Evolutionary conservation across 2,797 vertebrate species (phyloP).

Genomic region (Moxostoma hubbsi): DNA sequence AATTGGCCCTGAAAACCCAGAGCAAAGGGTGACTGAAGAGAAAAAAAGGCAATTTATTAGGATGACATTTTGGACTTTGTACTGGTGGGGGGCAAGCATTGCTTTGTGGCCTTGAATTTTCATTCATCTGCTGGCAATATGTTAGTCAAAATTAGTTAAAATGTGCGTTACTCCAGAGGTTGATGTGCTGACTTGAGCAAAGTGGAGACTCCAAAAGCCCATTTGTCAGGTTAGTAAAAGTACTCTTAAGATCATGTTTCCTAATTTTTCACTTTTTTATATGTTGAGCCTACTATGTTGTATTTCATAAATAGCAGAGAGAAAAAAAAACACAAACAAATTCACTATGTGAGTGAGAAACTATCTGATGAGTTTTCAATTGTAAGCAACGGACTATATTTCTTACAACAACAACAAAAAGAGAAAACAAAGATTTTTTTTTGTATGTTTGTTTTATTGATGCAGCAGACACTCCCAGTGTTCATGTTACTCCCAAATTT

Average conservation of each 20-base stretch:
- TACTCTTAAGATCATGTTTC: neutral
- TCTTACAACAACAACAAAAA: neutral
- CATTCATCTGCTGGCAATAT: conserved; percentile 58
- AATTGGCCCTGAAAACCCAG: conserved; percentile 53
- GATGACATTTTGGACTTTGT: conserved; percentile 53
- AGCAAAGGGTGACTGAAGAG: conserved; percentile 57
- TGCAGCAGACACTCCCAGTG: conserved; percentile 46
- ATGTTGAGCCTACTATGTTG: neutral
- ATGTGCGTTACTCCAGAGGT: conserved; percentile 30
- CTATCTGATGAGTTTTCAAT: neutral
- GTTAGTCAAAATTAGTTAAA: conserved; percentile 40
- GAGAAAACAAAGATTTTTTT: conserved; percentile 34
- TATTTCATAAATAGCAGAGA: conserved; percentile 7
- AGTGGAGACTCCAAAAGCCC: conserved; percentile 17
- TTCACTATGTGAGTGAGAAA: neutral
- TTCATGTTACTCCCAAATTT: conserved; percentile 52
- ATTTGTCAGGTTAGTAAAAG: conserved; percentile 26
- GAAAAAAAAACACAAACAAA: neutral
- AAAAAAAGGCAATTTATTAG: conserved; percentile 59
- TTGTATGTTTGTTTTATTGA: conserved; percentile 36
- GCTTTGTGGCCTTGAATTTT: conserved; percentile 40
- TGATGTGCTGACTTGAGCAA: conserved; percentile 13
- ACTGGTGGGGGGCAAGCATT: conserved; percentile 17
- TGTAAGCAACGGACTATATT: conserved; percentile 8
- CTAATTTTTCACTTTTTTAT: neutral